phyloP scores from a whole-genome alignment of 1,140 invertebrate species.

The Lasaia peninsularis region DNA sequence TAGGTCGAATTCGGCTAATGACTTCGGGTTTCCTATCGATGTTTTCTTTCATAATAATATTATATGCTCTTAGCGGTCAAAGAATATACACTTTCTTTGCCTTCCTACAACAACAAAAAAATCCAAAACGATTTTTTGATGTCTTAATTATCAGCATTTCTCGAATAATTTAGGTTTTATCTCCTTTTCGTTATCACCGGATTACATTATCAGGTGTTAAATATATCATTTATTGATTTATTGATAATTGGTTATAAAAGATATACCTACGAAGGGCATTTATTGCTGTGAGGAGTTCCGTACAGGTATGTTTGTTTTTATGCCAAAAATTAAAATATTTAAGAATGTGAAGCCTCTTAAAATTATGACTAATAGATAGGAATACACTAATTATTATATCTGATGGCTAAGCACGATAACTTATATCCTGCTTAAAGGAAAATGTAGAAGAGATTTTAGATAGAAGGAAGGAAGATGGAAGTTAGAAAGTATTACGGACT shows the following conservation, averaged over 20 bases:
- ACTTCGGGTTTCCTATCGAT: too few species aligned
- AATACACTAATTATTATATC: too few species aligned
- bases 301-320: background rate
- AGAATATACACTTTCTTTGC: too few species aligned
- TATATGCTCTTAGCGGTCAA: too few species aligned
- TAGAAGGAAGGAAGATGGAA: too few species aligned
- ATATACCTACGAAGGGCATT: background rate
- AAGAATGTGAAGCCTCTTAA: background rate
- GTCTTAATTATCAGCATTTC: background rate
- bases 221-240: slow-evolving; percentile 10
- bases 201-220: slow-evolving; percentile 4
- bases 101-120: background rate
- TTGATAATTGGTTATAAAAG: slow-evolving; percentile 1
- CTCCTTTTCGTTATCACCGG: background rate
- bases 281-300: background rate
- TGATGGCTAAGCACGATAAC: too few species aligned
- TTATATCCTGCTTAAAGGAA: too few species aligned
- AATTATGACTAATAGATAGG: background rate
- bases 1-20: too few species aligned
- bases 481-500: too few species aligned
- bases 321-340: background rate
- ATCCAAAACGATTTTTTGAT: background rate
- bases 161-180: background rate
- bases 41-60: too few species aligned
- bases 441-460: too few species aligned